These are phyloP conservation scores for Liparis tanakae DNA, from an alignment of 2,797 vertebrate species.

Conservation along the genomic window DNA sequence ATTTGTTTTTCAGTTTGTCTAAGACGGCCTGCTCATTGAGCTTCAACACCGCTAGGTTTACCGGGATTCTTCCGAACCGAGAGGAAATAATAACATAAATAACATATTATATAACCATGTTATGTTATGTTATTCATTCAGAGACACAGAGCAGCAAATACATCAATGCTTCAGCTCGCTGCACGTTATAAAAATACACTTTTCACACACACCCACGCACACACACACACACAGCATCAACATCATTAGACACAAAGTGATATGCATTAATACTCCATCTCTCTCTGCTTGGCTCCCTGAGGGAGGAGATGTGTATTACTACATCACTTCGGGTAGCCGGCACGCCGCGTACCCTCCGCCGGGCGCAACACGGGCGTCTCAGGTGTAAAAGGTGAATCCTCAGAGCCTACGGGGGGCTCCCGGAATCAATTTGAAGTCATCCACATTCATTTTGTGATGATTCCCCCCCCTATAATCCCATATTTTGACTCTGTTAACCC, in stretches of 20 bases:
- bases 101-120: conserved; percentile 95
- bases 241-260: conserved; percentile 88
- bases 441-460: conserved; percentile 12
- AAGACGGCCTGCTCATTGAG: conserved; percentile 99
- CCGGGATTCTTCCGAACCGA: conserved; percentile 95
- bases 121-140: conserved; percentile 99
- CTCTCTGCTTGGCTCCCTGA: conserved; percentile 82
- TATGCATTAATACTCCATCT: conserved; percentile 96
- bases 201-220: conserved; percentile 56
- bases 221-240: conserved; percentile 56
- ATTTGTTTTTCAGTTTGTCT: conserved; percentile 99
- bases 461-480: conserved; percentile 7
- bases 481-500: conserved; percentile 9
- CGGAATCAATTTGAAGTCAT: conserved; percentile 24
- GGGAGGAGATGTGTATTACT: conserved; percentile 97
- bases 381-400: conserved; percentile 10
- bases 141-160: conserved; percentile 78
- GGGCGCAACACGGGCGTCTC: conserved; percentile 40
- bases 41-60: conserved; percentile 99
- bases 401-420: conserved; percentile 1
- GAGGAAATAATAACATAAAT: conserved; percentile 99
- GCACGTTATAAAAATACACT: conserved; percentile 9
- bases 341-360: conserved; percentile 86
- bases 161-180: conserved; percentile 62
- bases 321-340: conserved; percentile 98